Percentiles rank a stretch among this genome's conserved stretches.
Evolutionary conservation across 1,140 invertebrate species (phyloP).

Genomic region (Bradynema listronoti): DNA sequence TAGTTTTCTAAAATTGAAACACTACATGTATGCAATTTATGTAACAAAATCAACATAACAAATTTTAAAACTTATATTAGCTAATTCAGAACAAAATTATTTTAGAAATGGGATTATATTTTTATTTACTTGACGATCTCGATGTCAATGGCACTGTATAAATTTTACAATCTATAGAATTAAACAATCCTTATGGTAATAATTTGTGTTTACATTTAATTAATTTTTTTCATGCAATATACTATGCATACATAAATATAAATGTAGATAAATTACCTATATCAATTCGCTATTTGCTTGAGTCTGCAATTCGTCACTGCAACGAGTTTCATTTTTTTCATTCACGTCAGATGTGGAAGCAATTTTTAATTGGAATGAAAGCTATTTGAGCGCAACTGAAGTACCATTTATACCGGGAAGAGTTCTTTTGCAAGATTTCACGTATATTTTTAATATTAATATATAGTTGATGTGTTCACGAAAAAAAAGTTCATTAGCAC

Average conservation of each 20-base stretch:
- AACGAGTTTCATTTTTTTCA: slow-evolving; percentile 84
- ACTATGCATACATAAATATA: no score
- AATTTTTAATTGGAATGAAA: slow-evolving; percentile 80
- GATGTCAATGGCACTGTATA: background rate
- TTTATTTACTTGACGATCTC: background rate
- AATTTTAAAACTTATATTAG: no score
- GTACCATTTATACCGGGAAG: slow-evolving; percentile 88
- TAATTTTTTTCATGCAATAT: background rate
- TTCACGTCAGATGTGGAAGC: slow-evolving; percentile 77
- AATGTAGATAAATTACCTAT: slow-evolving; percentile 70
- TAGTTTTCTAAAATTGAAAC: no score
- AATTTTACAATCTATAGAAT: background rate
- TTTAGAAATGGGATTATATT: no score
- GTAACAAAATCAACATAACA: no score
- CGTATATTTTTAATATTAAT: slow-evolving; percentile 55
- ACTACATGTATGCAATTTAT: no score
- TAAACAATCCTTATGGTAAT: background rate
- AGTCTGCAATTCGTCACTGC: slow-evolving; percentile 89
- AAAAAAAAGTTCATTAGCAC: slow-evolving; percentile 14
- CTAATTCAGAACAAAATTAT: no score
- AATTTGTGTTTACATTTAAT: background rate
- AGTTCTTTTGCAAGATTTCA: slow-evolving; percentile 80
- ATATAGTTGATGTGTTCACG: slow-evolving; percentile 19
- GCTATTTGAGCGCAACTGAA: slow-evolving; percentile 73
- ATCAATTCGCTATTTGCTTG: slow-evolving; percentile 83